Conservation (phyloP, 2,888 invertebrate genomes). For the Entomobrya multifasciata region DNA sequence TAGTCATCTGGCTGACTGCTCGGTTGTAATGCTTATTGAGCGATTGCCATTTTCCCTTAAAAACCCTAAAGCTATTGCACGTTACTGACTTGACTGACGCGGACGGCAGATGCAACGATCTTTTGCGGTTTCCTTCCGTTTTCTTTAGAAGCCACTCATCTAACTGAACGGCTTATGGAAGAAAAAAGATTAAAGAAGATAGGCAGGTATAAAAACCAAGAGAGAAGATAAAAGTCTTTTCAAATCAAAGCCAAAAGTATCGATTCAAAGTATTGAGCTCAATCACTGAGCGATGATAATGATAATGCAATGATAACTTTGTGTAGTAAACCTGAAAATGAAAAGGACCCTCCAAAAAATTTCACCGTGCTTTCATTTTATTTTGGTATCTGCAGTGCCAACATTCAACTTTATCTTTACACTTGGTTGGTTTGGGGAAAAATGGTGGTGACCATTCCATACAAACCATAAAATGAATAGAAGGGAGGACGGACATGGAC, state of each 20-base stretch:
- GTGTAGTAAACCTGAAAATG: neutral
- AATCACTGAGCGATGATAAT: neutral
- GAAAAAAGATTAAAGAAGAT: neutral
- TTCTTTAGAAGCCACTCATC: neutral
- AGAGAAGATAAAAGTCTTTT: conserved; percentile 1
- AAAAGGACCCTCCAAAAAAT: too few species aligned
- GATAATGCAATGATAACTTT: neutral
- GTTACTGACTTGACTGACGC: too few species aligned
- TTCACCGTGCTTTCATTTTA: neutral
- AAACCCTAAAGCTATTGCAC: neutral
- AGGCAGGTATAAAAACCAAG: too few species aligned
- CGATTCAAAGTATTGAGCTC: neutral
- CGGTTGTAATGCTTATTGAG: neutral
- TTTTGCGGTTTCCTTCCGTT: conserved; percentile 25
- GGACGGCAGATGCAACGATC: neutral
- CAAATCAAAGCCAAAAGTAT: neutral
- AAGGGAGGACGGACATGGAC: too few species aligned
- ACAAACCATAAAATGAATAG: too few species aligned
- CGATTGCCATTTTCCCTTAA: neutral
- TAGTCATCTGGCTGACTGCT: too few species aligned
- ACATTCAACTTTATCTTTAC: conserved; percentile 39
- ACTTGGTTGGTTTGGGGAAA: neutral
- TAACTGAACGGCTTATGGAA: too few species aligned
- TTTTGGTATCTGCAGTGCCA: neutral
- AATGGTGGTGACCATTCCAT: neutral